phyloP scores from a whole-genome alignment of 1,140 invertebrate species.

The Aphelinus certus region DNA sequence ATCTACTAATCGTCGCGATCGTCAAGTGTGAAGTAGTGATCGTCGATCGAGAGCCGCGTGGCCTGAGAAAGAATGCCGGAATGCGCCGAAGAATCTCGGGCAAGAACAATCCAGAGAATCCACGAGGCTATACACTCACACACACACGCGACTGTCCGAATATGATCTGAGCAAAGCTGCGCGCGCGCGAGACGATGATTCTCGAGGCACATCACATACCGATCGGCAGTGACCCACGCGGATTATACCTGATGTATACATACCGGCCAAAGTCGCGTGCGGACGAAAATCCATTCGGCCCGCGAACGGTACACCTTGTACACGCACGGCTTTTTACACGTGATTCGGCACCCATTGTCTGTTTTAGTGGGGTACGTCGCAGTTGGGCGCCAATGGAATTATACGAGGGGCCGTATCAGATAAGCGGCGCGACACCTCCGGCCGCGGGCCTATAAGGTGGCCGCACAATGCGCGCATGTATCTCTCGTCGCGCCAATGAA shows the following conservation, averaged over 20 bases:
- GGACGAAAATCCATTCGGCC: too few relatives aligned
- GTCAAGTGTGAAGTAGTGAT: too few relatives aligned
- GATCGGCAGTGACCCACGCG: slow-evolving; percentile 1
- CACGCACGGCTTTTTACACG: too few relatives aligned
- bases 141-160: not conserved
- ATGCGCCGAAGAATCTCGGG: not conserved
- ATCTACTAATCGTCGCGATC: too few relatives aligned
- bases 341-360: too few relatives aligned
- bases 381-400: slow-evolving; percentile 50
- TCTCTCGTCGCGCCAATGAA: not conserved
- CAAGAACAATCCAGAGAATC: slow-evolving; percentile 20
- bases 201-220: not conserved
- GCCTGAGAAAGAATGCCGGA: slow-evolving; percentile 1
- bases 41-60: too few relatives aligned
- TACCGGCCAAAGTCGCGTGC: too few relatives aligned
- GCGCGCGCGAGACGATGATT: slow-evolving; percentile 4
- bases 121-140: not conserved
- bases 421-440: slow-evolving; percentile 36
- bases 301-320: too few relatives aligned
- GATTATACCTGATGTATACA: not conserved
- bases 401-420: slow-evolving; percentile 34
- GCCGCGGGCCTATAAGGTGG: too few relatives aligned
- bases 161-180: too few relatives aligned
- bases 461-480: too few relatives aligned
- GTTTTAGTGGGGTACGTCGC: too few relatives aligned